These are phyloP conservation scores for Dryobota labecula DNA, from an alignment of 2,888 invertebrate species.

Conservation along the genomic window DNA sequence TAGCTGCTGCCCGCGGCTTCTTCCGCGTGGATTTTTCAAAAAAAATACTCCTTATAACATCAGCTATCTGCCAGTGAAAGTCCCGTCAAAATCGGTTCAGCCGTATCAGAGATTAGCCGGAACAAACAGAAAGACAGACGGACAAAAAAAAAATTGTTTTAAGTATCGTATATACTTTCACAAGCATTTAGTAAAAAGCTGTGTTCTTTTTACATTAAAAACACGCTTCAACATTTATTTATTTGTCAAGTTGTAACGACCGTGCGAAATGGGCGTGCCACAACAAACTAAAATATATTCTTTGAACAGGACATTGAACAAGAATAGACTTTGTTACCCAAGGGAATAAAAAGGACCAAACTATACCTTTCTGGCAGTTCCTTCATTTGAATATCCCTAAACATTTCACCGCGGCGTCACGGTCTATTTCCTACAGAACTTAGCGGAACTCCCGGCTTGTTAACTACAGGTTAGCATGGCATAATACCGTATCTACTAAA, in stretches of 20 bases:
- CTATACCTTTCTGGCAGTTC: not conserved
- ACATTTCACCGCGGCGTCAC: conserved; percentile 17
- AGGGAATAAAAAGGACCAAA: not conserved
- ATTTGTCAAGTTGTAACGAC: not conserved
- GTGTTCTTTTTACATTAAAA: no score
- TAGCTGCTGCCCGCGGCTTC: no score
- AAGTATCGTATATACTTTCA: no score
- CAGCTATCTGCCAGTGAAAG: no score
- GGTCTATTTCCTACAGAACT: conserved; percentile 37
- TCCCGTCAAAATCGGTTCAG: no score
- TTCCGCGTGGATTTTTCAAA: no score
- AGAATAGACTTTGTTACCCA: not conserved
- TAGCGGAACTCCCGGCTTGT: conserved; percentile 8
- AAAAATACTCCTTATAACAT: no score
- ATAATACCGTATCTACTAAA: conserved; percentile 16
- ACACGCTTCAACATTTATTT: no score
- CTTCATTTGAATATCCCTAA: conserved; percentile 23
- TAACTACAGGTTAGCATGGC: conserved; percentile 38
- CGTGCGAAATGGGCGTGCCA: not conserved
- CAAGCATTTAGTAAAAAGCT: no score
- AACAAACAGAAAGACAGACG: no score
- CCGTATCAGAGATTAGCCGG: no score
- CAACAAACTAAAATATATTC: not conserved
- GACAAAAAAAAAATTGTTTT: no score
- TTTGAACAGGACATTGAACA: not conserved